Conservation (phyloP, 1,140 invertebrate species). For the Papilio helenus region DNA sequence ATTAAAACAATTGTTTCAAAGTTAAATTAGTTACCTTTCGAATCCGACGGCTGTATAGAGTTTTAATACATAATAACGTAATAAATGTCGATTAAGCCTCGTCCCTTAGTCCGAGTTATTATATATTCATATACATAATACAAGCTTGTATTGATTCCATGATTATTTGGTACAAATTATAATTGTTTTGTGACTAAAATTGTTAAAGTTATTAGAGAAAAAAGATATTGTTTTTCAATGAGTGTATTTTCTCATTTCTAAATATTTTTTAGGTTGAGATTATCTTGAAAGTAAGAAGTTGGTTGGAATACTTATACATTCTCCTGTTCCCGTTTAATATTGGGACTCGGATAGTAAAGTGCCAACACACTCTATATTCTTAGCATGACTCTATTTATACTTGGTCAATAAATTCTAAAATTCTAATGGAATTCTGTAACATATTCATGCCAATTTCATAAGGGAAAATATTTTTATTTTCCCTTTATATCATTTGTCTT, state of each 20-base stretch:
- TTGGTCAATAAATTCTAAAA: neutral
- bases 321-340: neutral
- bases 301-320: neutral
- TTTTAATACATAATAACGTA: neutral
- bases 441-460: no score
- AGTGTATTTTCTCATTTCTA: no score
- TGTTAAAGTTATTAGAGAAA: no score
- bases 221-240: no score
- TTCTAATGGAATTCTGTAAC: no score
- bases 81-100: neutral
- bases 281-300: neutral
- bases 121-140: neutral
- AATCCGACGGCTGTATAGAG: conserved; percentile 83
- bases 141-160: no score
- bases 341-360: neutral
- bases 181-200: neutral
- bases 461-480: no score
- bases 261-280: neutral
- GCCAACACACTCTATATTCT: neutral
- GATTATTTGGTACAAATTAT: neutral
- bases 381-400: neutral
- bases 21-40: conserved; percentile 76
- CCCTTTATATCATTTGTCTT: no score
- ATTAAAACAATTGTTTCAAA: neutral
- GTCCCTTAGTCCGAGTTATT: neutral